Evolutionary conservation across 2,797 vertebrate species (phyloP).

Genomic region (Takifugu ocellatus): DNA sequence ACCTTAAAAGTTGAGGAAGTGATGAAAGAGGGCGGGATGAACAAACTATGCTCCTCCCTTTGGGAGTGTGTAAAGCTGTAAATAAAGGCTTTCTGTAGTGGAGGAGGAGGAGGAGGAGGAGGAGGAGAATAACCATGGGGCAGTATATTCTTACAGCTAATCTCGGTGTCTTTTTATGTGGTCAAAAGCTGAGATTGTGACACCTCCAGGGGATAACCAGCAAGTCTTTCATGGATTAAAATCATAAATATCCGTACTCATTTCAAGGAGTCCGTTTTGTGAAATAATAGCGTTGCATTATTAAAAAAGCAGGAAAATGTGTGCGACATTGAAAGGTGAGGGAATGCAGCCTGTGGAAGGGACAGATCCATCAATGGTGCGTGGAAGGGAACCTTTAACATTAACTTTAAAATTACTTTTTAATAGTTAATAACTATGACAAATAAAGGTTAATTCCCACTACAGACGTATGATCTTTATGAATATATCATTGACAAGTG

Average conservation of each 20-base stretch:
- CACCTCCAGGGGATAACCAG: constrained; percentile 49
- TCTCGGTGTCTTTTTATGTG: constrained; percentile 61
- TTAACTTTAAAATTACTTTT: constrained; percentile 15
- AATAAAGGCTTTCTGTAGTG: constrained; percentile 53
- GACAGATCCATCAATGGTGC: neutral
- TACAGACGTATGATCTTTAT: neutral
- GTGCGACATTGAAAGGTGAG: constrained; percentile 34
- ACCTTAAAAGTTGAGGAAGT: constrained; percentile 38
- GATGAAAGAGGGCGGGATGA: constrained; percentile 59
- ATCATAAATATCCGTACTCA: constrained; percentile 40
- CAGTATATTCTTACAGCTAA: constrained; percentile 58
- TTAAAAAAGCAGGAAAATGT: constrained; percentile 17
- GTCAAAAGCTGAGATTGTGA: constrained; percentile 61
- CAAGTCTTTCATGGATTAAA: constrained; percentile 52
- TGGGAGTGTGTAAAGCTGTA: constrained; percentile 64
- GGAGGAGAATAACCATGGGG: constrained; percentile 44
- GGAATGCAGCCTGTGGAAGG: constrained; percentile 49
- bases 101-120: constrained; percentile 38
- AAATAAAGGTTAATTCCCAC: neutral
- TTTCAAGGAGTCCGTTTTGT: constrained; percentile 44
- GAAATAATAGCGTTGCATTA: constrained; percentile 42
- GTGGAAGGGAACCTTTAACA: neutral
- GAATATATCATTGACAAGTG: neutral
- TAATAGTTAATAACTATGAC: neutral
- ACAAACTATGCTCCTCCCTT: constrained; percentile 66